Conservation (phyloP, 2,797 vertebrate species). For the Lacerta viridis region DNA sequence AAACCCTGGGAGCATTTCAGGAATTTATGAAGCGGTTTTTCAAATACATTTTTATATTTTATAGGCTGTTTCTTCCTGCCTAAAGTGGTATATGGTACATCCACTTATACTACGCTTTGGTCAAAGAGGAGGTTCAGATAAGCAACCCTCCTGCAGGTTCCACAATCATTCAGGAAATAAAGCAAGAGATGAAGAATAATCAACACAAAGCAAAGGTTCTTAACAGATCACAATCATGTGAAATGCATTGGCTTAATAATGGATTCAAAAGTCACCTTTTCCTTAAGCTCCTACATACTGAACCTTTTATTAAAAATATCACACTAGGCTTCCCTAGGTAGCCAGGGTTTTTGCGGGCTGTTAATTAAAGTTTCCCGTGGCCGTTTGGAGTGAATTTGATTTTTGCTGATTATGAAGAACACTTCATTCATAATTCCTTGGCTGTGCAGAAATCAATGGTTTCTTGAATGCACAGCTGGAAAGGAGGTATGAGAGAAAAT, state of each 20-base stretch:
- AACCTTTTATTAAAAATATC: slow-evolving; percentile 31
- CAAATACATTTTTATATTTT: background rate
- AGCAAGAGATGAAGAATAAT: slow-evolving; percentile 35
- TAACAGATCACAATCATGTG: slow-evolving; percentile 18
- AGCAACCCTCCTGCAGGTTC: background rate
- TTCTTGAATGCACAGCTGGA: slow-evolving; percentile 13
- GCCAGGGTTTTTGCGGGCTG: background rate
- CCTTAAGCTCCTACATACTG: slow-evolving; percentile 18
- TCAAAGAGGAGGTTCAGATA: background rate
- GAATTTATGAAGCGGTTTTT: slow-evolving; percentile 42
- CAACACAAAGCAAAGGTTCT: slow-evolving; percentile 28
- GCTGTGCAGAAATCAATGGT: background rate
- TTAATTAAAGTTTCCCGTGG: slow-evolving; percentile 32
- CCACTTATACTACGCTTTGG: background rate
- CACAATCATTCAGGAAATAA: slow-evolving; percentile 47
- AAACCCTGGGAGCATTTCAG: slow-evolving; percentile 54
- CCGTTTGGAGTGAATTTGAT: slow-evolving; percentile 22
- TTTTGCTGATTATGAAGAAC: background rate
- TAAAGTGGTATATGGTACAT: background rate
- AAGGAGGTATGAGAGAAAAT: background rate
- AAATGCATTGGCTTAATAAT: slow-evolving; percentile 32
- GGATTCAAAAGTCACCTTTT: slow-evolving; percentile 11
- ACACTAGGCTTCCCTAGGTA: background rate
- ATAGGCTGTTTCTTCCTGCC: background rate
- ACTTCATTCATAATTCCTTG: background rate